These are phyloP conservation scores for Epinotia bilunana DNA, from an alignment of 2,888 invertebrate genomes.

Conservation along the genomic window DNA sequence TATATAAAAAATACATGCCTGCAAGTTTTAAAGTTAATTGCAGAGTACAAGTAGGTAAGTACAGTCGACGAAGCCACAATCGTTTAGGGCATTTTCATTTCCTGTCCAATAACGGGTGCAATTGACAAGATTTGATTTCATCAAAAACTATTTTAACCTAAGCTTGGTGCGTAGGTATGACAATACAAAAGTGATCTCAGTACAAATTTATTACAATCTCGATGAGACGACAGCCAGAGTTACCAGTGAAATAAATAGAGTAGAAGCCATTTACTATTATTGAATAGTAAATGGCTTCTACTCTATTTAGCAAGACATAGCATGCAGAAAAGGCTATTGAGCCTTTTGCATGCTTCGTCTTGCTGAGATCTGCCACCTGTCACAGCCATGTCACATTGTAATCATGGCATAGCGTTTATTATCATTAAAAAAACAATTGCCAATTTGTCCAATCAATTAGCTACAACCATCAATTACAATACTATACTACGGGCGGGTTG, in stretches of 20 bases:
- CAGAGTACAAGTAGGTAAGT: background rate
- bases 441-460: constrained; percentile 15
- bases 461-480: background rate
- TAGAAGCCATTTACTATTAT: background rate
- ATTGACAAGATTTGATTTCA: background rate
- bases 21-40: background rate
- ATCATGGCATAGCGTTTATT: background rate
- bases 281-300: too few relatives aligned
- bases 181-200: too few relatives aligned
- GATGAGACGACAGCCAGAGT: background rate
- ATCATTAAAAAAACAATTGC: constrained; percentile 29
- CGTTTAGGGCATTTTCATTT: background rate
- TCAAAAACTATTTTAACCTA: too few relatives aligned
- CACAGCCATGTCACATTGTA: background rate
- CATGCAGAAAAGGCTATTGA: too few relatives aligned
- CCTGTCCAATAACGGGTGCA: background rate
- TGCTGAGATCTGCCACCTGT: background rate
- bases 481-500: background rate
- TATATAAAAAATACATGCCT: too few relatives aligned
- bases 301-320: too few relatives aligned
- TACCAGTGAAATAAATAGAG: background rate
- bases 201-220: background rate
- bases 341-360: background rate
- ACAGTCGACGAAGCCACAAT: background rate
- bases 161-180: too few relatives aligned